phyloP scores from a whole-genome alignment of 2,888 invertebrate genomes.

The Cyclophora punctaria region DNA sequence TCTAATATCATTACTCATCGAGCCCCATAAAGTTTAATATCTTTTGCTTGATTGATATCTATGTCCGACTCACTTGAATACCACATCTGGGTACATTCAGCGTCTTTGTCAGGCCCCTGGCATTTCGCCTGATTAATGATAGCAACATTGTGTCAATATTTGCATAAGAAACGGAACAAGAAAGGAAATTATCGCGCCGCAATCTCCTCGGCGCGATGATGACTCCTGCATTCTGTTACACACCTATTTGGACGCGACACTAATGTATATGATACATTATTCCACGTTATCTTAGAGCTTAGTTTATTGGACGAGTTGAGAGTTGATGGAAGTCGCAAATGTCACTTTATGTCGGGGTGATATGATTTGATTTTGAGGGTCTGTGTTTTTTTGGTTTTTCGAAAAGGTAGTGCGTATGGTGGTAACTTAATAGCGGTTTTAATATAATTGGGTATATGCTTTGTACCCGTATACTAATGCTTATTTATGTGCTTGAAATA shows the following conservation, averaged over 20 bases:
- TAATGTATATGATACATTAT: conserved; percentile 29
- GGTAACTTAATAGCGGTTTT: too few species aligned
- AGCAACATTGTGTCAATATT: conserved; percentile 69
- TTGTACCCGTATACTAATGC: too few species aligned
- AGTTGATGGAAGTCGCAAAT: conserved; percentile 13
- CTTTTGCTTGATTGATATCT: conserved; percentile 41
- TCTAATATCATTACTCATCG: conserved; percentile 6
- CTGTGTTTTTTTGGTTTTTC: not conserved
- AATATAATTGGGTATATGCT: too few species aligned
- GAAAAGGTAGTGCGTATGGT: too few species aligned
- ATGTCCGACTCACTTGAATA: conserved; percentile 32
- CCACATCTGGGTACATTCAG: conserved; percentile 34
- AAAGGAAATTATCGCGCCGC: conserved; percentile 60
- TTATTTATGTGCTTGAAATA: too few species aligned
- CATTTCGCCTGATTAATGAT: conserved; percentile 67
- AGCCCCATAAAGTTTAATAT: conserved; percentile 5
- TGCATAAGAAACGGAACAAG: conserved; percentile 70
- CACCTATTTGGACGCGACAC: not conserved
- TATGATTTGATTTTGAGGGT: conserved; percentile 30
- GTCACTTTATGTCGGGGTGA: conserved; percentile 18
- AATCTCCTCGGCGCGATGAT: conserved; percentile 54
- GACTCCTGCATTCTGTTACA: conserved; percentile 46
- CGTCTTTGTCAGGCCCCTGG: conserved; percentile 43
- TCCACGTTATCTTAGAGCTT: conserved; percentile 16
- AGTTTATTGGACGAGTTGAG: conserved; percentile 16